A percentile compares a stretch with the other conserved stretches of the same genome.
Conservation (phyloP, 2,113 vertebrate species). For the Alethe diademata region DNA sequence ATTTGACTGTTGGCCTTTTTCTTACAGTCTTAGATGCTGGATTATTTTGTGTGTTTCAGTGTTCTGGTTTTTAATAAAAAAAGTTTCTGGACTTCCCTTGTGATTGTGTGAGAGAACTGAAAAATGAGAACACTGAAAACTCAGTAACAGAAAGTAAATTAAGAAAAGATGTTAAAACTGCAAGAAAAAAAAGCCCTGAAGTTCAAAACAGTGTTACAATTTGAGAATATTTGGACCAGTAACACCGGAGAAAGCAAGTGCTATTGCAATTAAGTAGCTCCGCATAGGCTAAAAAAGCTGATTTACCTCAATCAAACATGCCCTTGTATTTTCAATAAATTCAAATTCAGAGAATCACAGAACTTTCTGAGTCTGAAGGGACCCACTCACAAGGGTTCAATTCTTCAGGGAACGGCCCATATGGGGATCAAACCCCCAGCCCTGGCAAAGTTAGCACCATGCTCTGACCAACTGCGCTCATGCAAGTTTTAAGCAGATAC, state of each 20-base stretch:
- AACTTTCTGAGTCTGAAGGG: not conserved
- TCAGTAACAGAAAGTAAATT: slow-evolving; percentile 4
- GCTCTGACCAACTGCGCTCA: not conserved
- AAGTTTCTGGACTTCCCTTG: not conserved
- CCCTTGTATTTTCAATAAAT: not conserved
- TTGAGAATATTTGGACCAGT: not conserved
- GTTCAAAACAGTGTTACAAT: not conserved
- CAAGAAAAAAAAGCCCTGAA: not conserved
- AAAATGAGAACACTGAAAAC: not conserved
- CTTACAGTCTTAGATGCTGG: not conserved
- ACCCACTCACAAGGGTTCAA: not conserved
- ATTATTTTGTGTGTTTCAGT: not conserved
- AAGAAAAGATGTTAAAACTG: not conserved
- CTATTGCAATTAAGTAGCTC: not conserved
- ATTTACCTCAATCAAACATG: not conserved
- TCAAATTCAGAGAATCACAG: not conserved
- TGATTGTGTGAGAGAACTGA: not conserved
- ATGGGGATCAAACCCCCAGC: not conserved
- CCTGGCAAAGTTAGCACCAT: not conserved
- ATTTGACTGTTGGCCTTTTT: not conserved
- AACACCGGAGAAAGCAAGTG: not conserved
- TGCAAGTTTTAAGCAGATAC: not conserved
- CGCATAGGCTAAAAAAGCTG: not conserved
- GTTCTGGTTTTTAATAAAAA: not conserved
- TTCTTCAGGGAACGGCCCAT: not conserved